phyloP scores from a whole-genome alignment of 2,113 vertebrate species.

The Pachyramphus minor region DNA sequence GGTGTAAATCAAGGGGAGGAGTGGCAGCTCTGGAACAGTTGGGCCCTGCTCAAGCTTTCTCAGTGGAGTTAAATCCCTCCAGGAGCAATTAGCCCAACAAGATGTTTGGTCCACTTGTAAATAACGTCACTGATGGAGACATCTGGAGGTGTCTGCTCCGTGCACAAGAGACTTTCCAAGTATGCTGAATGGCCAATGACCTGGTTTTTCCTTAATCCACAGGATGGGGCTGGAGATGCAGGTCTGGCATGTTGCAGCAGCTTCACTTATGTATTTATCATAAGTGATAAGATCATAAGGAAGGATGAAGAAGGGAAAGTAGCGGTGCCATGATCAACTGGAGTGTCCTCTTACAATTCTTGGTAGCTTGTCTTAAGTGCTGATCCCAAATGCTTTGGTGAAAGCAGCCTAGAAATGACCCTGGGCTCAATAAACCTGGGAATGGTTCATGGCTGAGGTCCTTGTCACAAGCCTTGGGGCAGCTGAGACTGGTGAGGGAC shows the following conservation, averaged over 20 bases:
- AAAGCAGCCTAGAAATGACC: not conserved
- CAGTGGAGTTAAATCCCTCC: constrained; percentile 4
- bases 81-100: constrained; percentile 57
- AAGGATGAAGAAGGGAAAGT: not conserved
- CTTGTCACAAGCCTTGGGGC: not conserved
- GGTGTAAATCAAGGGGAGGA: constrained; percentile 50
- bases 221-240: not conserved
- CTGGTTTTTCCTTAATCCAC: not conserved
- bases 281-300: too few relatives aligned
- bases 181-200: not conserved
- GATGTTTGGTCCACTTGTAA: constrained; percentile 42
- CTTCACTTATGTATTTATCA: not conserved
- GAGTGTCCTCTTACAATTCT: not conserved
- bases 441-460: not conserved
- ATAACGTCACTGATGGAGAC: constrained; percentile 28
- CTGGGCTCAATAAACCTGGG: not conserved
- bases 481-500: not conserved
- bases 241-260: not conserved
- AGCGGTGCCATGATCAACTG: not conserved
- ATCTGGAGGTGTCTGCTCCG: constrained; percentile 32
- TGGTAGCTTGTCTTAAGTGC: not conserved
- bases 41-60: constrained; percentile 20
- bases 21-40: constrained; percentile 25
- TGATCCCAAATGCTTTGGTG: not conserved
- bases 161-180: not conserved